Evolutionary conservation across 2,113 vertebrate genomes (phyloP).

Genomic region (Dryoscopus gambensis): DNA sequence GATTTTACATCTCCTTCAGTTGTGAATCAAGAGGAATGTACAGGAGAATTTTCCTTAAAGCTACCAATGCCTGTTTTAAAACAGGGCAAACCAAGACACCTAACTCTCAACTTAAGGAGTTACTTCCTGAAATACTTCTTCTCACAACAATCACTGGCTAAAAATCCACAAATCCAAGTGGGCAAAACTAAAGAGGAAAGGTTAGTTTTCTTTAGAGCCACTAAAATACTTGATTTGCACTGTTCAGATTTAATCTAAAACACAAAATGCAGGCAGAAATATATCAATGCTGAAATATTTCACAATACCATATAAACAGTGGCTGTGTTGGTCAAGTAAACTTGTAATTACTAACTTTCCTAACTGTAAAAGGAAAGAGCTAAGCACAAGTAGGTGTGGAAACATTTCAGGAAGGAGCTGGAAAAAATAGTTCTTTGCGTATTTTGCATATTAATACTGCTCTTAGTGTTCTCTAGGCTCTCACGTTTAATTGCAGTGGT

Average conservation of each 20-base stretch:
- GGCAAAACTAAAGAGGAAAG: background rate
- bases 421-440: background rate
- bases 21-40: background rate
- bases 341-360: background rate
- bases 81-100: background rate
- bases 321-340: background rate
- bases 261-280: background rate
- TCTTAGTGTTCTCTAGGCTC: constrained; percentile 16
- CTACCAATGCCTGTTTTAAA: background rate
- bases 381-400: background rate
- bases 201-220: background rate
- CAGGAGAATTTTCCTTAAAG: background rate
- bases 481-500: constrained; percentile 26
- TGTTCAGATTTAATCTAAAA: background rate
- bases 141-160: background rate
- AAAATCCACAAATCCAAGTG: background rate
- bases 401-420: background rate
- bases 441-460: constrained; percentile 41
- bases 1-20: background rate
- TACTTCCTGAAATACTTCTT: background rate
- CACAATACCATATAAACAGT: background rate
- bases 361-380: background rate
- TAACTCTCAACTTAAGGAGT: background rate
- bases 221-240: background rate
- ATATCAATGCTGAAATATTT: background rate